These are phyloP conservation scores for Spongilla lacustris DNA, from an alignment of 37 sponge, comb jelly and placozoan genomes.

Conservation along the genomic window DNA sequence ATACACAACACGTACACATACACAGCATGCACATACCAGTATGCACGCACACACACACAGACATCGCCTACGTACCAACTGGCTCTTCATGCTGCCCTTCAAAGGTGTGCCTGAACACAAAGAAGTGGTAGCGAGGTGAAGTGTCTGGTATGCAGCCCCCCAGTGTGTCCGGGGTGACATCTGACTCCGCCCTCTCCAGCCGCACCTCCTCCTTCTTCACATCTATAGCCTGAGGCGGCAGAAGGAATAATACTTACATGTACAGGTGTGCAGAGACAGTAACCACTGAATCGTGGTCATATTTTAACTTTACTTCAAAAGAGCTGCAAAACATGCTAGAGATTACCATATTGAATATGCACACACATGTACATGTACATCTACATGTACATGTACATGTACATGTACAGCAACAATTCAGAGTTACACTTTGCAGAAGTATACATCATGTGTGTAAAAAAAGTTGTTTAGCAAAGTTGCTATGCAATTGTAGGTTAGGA, in stretches of 20 bases:
- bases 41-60: background rate
- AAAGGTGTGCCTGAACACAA: constrained; percentile 70
- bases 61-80: constrained; percentile 24
- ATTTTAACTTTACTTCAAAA: no score
- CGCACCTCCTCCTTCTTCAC: constrained; percentile 60
- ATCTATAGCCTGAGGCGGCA: constrained; percentile 53
- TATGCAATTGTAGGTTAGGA: no score
- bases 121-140: constrained; percentile 83
- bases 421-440: no score
- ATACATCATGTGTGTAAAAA: no score
- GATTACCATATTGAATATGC: background rate
- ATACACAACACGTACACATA: no score
- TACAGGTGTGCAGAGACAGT: no score
- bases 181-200: constrained; percentile 35
- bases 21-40: background rate
- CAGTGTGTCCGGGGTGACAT: constrained; percentile 22
- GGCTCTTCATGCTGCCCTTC: constrained; percentile 82
- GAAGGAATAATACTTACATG: background rate
- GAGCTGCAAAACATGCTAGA: no score
- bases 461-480: no score
- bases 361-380: background rate
- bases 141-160: constrained; percentile 38
- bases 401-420: no score
- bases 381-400: background rate
- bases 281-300: no score